Conservation (phyloP, 1,140 invertebrate species). For the Telenomus remus region DNA sequence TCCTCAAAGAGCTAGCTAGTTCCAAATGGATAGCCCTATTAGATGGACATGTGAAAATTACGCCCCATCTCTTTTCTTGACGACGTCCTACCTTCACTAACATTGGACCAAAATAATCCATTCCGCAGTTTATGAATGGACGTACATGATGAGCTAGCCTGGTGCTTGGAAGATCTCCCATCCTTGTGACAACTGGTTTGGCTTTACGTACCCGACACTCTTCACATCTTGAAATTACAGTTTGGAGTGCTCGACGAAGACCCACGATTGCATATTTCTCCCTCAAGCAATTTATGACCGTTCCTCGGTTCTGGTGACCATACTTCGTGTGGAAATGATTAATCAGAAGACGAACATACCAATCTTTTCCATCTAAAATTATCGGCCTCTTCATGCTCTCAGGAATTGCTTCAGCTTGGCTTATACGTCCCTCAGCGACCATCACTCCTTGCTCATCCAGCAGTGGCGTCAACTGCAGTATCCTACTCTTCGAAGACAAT, state of each 20-base stretch:
- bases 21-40: conserved; percentile 60
- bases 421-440: not conserved
- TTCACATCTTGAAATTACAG: conserved; percentile 18
- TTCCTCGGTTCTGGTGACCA: conserved; percentile 43
- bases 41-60: conserved; percentile 56
- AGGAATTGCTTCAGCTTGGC: not conserved
- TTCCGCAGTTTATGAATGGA: conserved; percentile 22
- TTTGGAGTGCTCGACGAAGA: conserved; percentile 14
- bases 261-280: conserved; percentile 52
- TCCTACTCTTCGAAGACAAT: not conserved
- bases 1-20: conserved; percentile 41
- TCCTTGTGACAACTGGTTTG: conserved; percentile 46
- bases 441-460: not conserved
- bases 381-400: not conserved
- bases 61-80: conserved; percentile 51
- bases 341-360: conserved; percentile 10
- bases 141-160: conserved; percentile 38
- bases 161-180: conserved; percentile 61
- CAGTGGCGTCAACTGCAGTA: not conserved
- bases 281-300: conserved; percentile 41
- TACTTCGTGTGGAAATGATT: conserved; percentile 30
- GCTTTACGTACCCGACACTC: conserved; percentile 24
- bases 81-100: conserved; percentile 28
- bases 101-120: conserved; percentile 42
- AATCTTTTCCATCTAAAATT: conserved; percentile 12